Evolutionary conservation across 2,797 vertebrate genomes (phyloP).

Genomic region (Allobates femoralis): DNA sequence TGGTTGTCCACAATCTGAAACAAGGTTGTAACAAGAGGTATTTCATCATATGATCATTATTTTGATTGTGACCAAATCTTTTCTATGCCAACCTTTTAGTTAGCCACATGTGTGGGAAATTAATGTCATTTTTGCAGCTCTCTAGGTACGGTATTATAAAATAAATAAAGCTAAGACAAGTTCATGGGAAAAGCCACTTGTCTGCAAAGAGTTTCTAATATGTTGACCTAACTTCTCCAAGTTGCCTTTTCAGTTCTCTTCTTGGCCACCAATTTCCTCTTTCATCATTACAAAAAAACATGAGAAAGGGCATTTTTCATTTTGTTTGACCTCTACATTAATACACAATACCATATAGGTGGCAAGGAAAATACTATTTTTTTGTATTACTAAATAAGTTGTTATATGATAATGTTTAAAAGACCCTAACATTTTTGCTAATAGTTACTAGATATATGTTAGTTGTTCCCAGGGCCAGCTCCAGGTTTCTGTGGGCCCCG

Average conservation of each 20-base stretch:
- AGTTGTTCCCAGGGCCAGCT: too few species aligned
- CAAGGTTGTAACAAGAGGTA: not conserved
- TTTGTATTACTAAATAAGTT: not conserved
- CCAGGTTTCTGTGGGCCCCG: too few species aligned
- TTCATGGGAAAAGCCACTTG: not conserved
- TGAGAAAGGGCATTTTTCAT: constrained; percentile 26
- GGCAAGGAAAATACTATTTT: not conserved
- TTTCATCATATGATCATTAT: not conserved
- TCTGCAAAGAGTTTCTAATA: not conserved
- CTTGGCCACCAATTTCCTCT: constrained; percentile 43
- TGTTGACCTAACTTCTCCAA: constrained; percentile 36
- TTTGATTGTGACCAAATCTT: not conserved
- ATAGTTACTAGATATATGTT: not conserved
- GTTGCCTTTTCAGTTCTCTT: constrained; percentile 35
- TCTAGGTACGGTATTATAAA: not conserved
- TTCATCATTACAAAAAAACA: constrained; percentile 38
- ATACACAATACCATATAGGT: not conserved
- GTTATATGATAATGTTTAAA: too few species aligned
- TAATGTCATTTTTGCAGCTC: not conserved
- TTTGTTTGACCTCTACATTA: not conserved
- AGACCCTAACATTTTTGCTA: not conserved
- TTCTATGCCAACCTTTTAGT: not conserved
- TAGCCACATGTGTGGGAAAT: not conserved
- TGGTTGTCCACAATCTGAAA: too few species aligned
- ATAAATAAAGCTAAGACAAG: not conserved